Conservation (phyloP, 2,888 invertebrate genomes). For the Calephelis perditalis region DNA sequence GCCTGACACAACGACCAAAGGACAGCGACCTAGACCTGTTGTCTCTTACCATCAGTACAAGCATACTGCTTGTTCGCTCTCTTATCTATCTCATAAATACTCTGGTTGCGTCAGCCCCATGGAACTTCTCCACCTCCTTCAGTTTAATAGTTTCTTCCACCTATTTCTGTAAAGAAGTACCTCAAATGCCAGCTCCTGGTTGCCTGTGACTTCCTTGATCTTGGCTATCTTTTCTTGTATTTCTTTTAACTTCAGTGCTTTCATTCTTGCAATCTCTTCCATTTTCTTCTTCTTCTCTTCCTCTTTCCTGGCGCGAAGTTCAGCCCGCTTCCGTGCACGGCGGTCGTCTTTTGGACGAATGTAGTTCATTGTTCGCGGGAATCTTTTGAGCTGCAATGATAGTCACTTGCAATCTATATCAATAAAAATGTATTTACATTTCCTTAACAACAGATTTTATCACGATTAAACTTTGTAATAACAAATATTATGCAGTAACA, state of each 20-base stretch:
- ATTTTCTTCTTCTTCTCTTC: slow-evolving; percentile 88
- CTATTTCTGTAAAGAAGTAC: slow-evolving; percentile 39
- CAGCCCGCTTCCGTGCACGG: slow-evolving; percentile 87
- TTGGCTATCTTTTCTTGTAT: slow-evolving; percentile 92
- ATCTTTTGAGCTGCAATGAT: slow-evolving; percentile 86
- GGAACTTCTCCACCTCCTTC: too few relatives aligned
- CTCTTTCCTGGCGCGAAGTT: slow-evolving; percentile 84
- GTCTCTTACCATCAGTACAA: too few relatives aligned
- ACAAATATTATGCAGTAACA: too few relatives aligned
- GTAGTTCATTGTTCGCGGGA: slow-evolving; percentile 93
- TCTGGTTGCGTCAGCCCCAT: too few relatives aligned
- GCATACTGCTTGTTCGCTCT: too few relatives aligned
- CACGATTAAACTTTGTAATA: too few relatives aligned
- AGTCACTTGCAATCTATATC: background rate
- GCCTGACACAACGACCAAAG: too few relatives aligned
- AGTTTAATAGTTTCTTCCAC: too few relatives aligned
- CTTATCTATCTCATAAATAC: too few relatives aligned
- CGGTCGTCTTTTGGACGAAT: slow-evolving; percentile 88
- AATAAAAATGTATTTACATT: too few relatives aligned
- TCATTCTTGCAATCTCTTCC: slow-evolving; percentile 92
- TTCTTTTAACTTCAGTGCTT: slow-evolving; percentile 92
- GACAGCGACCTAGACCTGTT: too few relatives aligned
- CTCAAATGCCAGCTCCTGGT: slow-evolving; percentile 82
- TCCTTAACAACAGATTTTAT: too few relatives aligned
- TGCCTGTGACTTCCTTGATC: slow-evolving; percentile 93